Conservation (phyloP, 1,140 invertebrate genomes). For the Leptoteleia sp. region DNA sequence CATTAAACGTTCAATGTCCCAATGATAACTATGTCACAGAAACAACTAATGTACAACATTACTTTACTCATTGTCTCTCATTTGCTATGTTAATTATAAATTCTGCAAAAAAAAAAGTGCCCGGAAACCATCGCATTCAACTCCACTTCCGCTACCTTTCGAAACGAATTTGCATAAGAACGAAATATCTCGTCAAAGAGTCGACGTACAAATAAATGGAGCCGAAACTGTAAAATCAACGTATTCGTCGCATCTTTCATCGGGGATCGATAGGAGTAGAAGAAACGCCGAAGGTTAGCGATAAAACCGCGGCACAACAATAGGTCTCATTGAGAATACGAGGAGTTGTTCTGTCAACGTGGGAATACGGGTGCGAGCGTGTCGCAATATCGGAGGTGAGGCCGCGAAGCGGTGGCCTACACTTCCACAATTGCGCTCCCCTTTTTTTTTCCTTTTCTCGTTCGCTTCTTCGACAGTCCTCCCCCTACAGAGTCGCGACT, state of each 20-base stretch:
- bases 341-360: conserved; percentile 68
- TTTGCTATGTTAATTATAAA: no score
- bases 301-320: conserved; percentile 41
- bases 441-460: conserved; percentile 62
- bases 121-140: no score
- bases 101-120: no score
- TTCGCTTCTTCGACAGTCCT: conserved; percentile 64
- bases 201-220: no score
- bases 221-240: no score
- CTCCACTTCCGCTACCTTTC: no score
- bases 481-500: conserved; percentile 40
- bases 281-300: conserved; percentile 59
- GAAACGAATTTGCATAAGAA: no score
- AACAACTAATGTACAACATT: no score
- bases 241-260: conserved; percentile 34
- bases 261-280: conserved; percentile 22
- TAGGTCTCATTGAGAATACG: conserved; percentile 59
- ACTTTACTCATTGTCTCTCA: no score
- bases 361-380: conserved; percentile 65
- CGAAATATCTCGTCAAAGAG: no score
- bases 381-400: conserved; percentile 66
- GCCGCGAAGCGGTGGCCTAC: conserved; percentile 55
- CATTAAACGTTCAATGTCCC: no score
- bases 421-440: conserved; percentile 62
- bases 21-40: no score